These are phyloP conservation scores for Pyrocephalus nanus DNA, from an alignment of 2,797 vertebrate species.

Conservation along the genomic window DNA sequence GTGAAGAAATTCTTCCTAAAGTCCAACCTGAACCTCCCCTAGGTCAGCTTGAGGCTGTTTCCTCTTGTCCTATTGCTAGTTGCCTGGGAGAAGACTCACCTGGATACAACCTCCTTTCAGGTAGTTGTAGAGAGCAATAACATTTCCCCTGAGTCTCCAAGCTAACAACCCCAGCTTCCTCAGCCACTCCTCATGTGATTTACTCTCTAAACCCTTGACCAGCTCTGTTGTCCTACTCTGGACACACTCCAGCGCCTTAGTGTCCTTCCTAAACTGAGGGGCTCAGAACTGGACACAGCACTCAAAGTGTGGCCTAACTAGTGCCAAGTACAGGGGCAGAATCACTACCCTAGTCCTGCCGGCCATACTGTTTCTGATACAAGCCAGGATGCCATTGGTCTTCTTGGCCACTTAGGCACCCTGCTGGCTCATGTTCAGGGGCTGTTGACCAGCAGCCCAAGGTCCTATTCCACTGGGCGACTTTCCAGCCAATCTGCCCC, in stretches of 20 bases:
- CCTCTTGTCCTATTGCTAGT: not conserved
- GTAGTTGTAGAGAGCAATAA: not conserved
- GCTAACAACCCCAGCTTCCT: not conserved
- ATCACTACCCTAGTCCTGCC: not conserved
- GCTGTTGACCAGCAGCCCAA: accelerated
- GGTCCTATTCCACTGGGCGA: not conserved
- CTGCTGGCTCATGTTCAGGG: not conserved
- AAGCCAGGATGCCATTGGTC: not conserved
- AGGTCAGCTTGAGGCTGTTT: not conserved
- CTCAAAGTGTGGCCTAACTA: not conserved
- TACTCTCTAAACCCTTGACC: not conserved
- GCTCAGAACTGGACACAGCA: no score
- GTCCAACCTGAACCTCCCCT: not conserved
- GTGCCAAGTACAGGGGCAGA: accelerated
- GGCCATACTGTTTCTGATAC: not conserved
- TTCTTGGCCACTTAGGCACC: not conserved
- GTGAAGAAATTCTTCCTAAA: not conserved
- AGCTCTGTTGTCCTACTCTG: not conserved
- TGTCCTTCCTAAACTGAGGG: not conserved
- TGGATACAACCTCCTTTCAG: not conserved
- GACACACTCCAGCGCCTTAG: not conserved
- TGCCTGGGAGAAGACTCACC: not conserved
- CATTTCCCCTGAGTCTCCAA: not conserved
- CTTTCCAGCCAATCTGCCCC: not conserved
- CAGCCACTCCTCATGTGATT: not conserved